Conservation (phyloP, 2,797 vertebrate species). For the Anas acuta region DNA sequence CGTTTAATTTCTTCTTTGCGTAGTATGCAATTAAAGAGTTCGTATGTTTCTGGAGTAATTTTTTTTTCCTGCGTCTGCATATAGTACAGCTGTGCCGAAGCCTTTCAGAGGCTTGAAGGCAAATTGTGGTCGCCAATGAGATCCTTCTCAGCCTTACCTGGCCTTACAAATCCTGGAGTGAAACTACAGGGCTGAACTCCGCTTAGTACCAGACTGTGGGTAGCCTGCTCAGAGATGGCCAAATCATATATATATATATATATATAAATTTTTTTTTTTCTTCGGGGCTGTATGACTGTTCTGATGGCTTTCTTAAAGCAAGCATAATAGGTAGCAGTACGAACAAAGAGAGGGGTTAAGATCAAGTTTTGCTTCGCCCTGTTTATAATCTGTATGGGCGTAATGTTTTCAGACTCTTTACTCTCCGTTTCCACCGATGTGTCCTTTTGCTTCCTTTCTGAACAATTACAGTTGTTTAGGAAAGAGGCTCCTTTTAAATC, state of each 20-base stretch:
- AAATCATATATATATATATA: too few relatives aligned
- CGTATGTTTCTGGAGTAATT: slow-evolving; percentile 34
- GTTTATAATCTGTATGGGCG: not conserved
- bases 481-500: not conserved
- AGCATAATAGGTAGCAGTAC: not conserved
- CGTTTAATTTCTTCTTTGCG: slow-evolving; percentile 57
- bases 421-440: not conserved
- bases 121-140: not conserved
- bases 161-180: not conserved
- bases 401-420: not conserved
- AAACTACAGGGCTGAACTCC: not conserved
- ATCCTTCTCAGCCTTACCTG: not conserved
- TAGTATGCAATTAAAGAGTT: slow-evolving; percentile 66
- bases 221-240: not conserved
- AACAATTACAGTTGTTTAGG: not conserved
- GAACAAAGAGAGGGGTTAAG: not conserved
- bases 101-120: not conserved
- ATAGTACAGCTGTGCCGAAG: slow-evolving; percentile 15
- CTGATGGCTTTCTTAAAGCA: not conserved
- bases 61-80: not conserved
- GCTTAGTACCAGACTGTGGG: not conserved
- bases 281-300: not conserved
- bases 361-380: not conserved
- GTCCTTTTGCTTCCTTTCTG: not conserved
- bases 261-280: not conserved